Percentiles rank a stretch among this genome's conserved stretches.
Conservation (phyloP, 1,140 invertebrate species). For the Glossosoma conforme region DNA sequence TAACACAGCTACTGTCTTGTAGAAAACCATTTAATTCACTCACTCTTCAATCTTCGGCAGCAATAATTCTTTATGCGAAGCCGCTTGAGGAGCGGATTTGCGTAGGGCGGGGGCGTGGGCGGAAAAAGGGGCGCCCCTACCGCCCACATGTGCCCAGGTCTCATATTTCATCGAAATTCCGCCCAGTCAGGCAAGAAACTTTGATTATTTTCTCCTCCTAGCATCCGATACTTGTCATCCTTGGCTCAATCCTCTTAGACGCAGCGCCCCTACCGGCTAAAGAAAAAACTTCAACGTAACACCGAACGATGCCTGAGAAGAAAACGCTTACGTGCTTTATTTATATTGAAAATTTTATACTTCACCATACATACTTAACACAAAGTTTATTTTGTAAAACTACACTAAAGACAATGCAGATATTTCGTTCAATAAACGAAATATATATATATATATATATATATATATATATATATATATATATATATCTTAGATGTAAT, state of each 20-base stretch:
- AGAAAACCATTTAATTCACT: conserved; percentile 19
- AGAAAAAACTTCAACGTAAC: too few species aligned
- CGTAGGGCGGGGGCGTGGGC: conserved; percentile 2
- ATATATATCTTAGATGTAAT: too few species aligned
- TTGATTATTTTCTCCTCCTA: conserved; percentile 24
- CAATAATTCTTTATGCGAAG: conserved; percentile 3
- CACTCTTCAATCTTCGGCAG: not conserved
- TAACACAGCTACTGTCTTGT: conserved; percentile 8
- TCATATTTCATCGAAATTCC: conserved; percentile 30
- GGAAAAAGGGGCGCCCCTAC: conserved; percentile 9
- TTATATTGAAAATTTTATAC: too few species aligned
- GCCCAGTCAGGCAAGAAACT: conserved; percentile 29
- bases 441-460: too few species aligned
- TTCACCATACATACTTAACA: too few species aligned
- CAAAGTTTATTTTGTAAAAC: too few species aligned
- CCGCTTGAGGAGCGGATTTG: conserved; percentile 1
- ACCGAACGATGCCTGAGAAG: too few species aligned
- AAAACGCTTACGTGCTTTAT: too few species aligned
- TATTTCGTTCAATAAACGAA: too few species aligned
- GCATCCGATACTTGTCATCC: conserved; percentile 13
- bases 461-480: too few species aligned
- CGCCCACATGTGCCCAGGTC: conserved; percentile 21
- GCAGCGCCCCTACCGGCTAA: too few species aligned
- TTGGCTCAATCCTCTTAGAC: conserved; percentile 16
- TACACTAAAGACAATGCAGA: too few species aligned